phyloP scores from a whole-genome alignment of 2,888 invertebrate species.

The Leptinotarsa tumamoca region DNA sequence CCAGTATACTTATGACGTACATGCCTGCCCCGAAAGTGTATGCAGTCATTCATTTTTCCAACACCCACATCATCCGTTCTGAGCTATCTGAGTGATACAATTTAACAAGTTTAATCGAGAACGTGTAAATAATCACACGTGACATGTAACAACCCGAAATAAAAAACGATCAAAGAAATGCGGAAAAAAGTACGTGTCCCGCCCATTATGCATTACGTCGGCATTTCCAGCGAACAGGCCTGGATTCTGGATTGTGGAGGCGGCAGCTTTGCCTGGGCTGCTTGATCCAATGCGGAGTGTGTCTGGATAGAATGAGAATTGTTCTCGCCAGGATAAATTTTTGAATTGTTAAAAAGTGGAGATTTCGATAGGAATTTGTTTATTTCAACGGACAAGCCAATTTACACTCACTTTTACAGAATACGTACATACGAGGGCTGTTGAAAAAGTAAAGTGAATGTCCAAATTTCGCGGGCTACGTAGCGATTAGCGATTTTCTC shows the following conservation, averaged over 20 bases:
- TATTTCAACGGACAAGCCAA: no score
- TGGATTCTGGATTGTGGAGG: constrained; percentile 51
- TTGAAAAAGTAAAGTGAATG: no score
- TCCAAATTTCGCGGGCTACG: no score
- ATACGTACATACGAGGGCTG: no score
- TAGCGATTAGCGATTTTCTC: no score
- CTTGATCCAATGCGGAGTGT: constrained; percentile 14
- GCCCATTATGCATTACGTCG: constrained; percentile 14
- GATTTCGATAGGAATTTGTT: no score
- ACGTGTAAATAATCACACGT: background rate
- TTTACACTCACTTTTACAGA: no score
- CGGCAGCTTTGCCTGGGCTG: constrained; percentile 53
- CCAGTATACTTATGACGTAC: no score
- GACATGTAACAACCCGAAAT: background rate
- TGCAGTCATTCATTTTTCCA: background rate
- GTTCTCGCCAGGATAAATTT: no score
- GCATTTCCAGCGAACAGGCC: constrained; percentile 39
- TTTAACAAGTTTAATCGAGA: background rate
- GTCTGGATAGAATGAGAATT: background rate
- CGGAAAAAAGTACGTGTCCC: constrained; percentile 8
- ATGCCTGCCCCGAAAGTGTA: background rate
- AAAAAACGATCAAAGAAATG: background rate
- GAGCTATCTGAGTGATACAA: background rate
- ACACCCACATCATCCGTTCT: no score
- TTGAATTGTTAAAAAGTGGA: no score